Base-by-base conservation (phyloP, 2,113 vertebrate species). In the Hiodon alosoides region DNA sequence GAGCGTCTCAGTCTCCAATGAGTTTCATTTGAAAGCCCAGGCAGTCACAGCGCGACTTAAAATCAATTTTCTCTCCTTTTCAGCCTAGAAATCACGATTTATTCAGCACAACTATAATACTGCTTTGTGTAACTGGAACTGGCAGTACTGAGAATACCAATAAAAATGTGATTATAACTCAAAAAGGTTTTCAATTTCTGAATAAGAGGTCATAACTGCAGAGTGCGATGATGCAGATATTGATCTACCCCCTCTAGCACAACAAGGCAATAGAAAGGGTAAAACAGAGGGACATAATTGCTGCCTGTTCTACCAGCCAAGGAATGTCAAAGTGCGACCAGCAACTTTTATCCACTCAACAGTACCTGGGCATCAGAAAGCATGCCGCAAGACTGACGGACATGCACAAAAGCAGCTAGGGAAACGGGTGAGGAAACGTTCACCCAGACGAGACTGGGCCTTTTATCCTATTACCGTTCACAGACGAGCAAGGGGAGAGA, bases 1-100 rank as follows among this genome's bases (percentile, higher is more conserved):
- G 4, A 48, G 70, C 47, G 55, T 54, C 7, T 59, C 7, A 67
- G 55, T 6, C 70, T 48, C 48, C 55, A 71, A 59, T 31, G 69
- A 58, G 55, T 58, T 59, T 54, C 51, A 71, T 71, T 31, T 71
- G 31, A 71, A 59, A 48, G 58, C 46, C 48, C 51, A 6, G 70
- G 58, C 58, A 59, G 31, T 59, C 58, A 46, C 55, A 71, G 9
- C 46, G n/a, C 7, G 57, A 59, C 46, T 71, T 57, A 31, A 9
- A 54, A 31, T 47, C 46, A 60, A 48, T 71, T 71, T 59, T 58
- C 46, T 52, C 17, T 55, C 16, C 53, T 16, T 8, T 70, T 55
- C 55, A 59, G 13, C 46, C 47, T 9, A 71, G 55, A 3, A 5
- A 47, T 9, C 7, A 3, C 9, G 31, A 59, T 31, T 71, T 48